Percentiles rank a stretch among this genome's conserved stretches.
phyloP scores from a whole-genome alignment of 1,140 invertebrate species.

The Cyclina sinensis region DNA sequence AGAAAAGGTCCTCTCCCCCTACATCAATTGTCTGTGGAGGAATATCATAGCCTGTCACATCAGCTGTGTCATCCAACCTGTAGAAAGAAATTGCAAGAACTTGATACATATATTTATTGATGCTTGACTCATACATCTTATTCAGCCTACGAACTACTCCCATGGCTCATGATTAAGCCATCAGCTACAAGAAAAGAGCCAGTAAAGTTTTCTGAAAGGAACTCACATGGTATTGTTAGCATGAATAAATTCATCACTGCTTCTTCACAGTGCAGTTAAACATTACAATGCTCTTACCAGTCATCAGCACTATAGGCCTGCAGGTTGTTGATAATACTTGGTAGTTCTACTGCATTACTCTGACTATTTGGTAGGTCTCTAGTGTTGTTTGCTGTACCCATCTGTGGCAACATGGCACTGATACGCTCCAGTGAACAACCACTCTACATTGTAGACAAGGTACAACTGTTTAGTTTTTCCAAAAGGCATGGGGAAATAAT shows the following conservation, averaged over 20 bases:
- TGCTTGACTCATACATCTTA: too few relatives aligned
- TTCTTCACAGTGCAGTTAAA: too few relatives aligned
- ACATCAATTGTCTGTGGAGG: not conserved
- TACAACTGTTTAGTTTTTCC: too few relatives aligned
- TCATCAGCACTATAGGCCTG: constrained; percentile 32
- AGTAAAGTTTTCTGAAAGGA: too few relatives aligned
- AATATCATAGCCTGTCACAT: not conserved
- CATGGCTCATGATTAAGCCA: too few relatives aligned
- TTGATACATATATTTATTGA: too few relatives aligned
- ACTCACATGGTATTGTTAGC: too few relatives aligned
- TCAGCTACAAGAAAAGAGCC: too few relatives aligned
- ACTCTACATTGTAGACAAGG: constrained; percentile 64
- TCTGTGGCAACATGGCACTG: constrained; percentile 71
- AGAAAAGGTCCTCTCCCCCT: constrained; percentile 75
- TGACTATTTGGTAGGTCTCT: constrained; percentile 24
- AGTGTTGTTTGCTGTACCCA: constrained; percentile 11
- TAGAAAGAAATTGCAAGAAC: too few relatives aligned
- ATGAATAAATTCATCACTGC: too few relatives aligned
- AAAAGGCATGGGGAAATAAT: too few relatives aligned
- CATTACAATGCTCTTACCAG: constrained; percentile 28
- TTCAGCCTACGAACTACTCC: too few relatives aligned
- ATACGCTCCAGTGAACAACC: constrained; percentile 74
- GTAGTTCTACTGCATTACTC: constrained; percentile 8
- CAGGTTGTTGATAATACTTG: constrained; percentile 73
- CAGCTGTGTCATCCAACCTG: constrained; percentile 37